Percentiles rank a stretch among this genome's conserved stretches.
Evolutionary conservation across 1,140 invertebrate genomes (phyloP).

Genomic region (Frieseomelitta varia): DNA sequence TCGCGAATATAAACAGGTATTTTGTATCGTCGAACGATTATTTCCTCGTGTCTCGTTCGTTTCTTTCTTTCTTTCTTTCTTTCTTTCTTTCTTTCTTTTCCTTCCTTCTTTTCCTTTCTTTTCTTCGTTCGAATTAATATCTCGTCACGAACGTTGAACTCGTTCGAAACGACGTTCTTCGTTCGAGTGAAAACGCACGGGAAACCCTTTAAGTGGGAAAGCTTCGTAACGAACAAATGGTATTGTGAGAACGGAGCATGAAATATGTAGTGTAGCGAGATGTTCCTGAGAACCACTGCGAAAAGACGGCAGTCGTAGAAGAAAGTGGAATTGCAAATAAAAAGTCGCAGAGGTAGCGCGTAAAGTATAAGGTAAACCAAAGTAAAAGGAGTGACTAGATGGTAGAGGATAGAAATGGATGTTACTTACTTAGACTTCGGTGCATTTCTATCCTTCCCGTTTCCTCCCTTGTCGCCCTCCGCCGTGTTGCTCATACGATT

Average conservation of each 20-base stretch:
- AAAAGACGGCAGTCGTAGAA: slow-evolving; percentile 53
- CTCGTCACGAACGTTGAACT: not conserved
- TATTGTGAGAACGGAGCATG: slow-evolving; percentile 17
- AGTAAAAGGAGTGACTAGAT: slow-evolving; percentile 65
- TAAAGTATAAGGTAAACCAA: slow-evolving; percentile 70
- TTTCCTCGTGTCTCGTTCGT: not conserved
- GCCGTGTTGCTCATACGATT: slow-evolving; percentile 1
- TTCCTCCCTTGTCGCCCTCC: slow-evolving; percentile 19
- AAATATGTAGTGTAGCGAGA: slow-evolving; percentile 7
- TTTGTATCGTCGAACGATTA: not conserved
- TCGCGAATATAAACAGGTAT: not conserved
- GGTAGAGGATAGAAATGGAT: slow-evolving; percentile 67
- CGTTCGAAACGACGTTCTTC: not conserved
- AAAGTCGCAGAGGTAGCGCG: slow-evolving; percentile 67
- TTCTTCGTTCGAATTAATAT: not conserved
- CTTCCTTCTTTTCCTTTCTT: not conserved
- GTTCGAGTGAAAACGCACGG: not conserved
- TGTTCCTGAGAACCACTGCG: slow-evolving; percentile 50
- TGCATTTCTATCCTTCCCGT: slow-evolving; percentile 41
- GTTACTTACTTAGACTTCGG: slow-evolving; percentile 67
- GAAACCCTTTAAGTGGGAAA: not conserved
- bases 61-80: not conserved
- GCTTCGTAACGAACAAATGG: slow-evolving; percentile 21
- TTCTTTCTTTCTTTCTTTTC: not conserved
- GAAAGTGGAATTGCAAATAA: slow-evolving; percentile 68